Conservation (phyloP, 2,888 invertebrate species). For the Eurois occulta region DNA sequence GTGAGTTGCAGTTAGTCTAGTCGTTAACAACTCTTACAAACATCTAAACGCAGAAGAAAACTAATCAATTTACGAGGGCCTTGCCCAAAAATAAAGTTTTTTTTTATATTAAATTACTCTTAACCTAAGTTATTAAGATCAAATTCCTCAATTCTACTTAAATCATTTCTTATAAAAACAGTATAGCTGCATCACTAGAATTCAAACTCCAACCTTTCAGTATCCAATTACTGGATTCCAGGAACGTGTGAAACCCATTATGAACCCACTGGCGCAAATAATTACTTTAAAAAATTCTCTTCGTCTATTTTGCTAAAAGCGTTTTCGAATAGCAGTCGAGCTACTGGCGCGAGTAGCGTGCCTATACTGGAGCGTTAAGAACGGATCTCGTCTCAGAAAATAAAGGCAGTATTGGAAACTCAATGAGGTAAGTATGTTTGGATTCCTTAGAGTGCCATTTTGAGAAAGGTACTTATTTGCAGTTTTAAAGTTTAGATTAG, state of each 20-base stretch:
- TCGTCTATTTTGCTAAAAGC: slow-evolving; percentile 75
- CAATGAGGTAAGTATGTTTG: slow-evolving; percentile 65
- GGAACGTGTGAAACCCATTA: slow-evolving; percentile 64
- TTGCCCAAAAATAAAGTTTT: no score
- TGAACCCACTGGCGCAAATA: slow-evolving; percentile 59
- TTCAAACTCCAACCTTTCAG: slow-evolving; percentile 43
- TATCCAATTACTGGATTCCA: slow-evolving; percentile 53
- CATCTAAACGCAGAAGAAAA: background rate
- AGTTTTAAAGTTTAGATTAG: slow-evolving; percentile 52
- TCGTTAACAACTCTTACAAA: background rate
- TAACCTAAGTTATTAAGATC: background rate
- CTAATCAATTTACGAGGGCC: background rate
- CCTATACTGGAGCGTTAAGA: slow-evolving; percentile 58
- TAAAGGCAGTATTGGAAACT: slow-evolving; percentile 67
- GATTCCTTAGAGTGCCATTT: slow-evolving; percentile 56
- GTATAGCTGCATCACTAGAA: slow-evolving; percentile 33
- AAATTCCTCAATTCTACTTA: background rate
- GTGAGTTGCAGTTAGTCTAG: background rate
- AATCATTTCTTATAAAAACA: slow-evolving; percentile 14
- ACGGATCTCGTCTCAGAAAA: slow-evolving; percentile 64
- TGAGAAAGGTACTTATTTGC: slow-evolving; percentile 56
- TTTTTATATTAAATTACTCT: no score
- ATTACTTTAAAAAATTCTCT: slow-evolving; percentile 72
- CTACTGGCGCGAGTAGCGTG: slow-evolving; percentile 62
- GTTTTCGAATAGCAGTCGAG: slow-evolving; percentile 70